Evolutionary conservation across 2,113 vertebrate genomes (phyloP).

Genomic region (Rallus limicola): DNA sequence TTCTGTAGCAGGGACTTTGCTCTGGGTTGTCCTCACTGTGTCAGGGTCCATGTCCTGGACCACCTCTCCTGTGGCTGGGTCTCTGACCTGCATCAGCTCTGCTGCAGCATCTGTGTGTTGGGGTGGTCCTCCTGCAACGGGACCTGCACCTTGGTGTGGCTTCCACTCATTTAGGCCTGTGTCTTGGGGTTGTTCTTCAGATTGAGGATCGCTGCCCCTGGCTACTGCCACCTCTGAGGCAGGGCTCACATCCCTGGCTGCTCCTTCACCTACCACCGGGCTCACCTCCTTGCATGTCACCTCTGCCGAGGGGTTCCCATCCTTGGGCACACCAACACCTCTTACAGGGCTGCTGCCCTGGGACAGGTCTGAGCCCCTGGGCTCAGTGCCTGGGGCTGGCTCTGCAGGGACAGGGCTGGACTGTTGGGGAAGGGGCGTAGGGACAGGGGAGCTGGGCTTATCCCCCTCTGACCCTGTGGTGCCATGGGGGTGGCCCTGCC

Average conservation of each 20-base stretch:
- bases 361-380: background rate
- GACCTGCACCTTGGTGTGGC: background rate
- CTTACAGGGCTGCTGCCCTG: background rate
- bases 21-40: background rate
- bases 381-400: background rate
- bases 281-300: background rate
- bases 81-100: background rate
- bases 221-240: background rate
- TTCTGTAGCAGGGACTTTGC: background rate
- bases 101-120: background rate
- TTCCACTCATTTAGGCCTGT: background rate
- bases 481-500: background rate
- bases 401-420: background rate
- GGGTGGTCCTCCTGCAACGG: background rate
- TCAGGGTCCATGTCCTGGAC: background rate
- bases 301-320: background rate
- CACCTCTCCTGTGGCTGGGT: background rate
- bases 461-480: background rate
- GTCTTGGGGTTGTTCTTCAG: background rate
- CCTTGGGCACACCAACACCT: background rate
- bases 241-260: background rate
- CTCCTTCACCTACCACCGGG: background rate
- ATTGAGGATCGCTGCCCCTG: background rate
- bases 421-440: background rate
- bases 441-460: background rate